Evolutionary conservation across 2,797 vertebrate species (phyloP).

Genomic region (Micropoecilia bifurca): DNA sequence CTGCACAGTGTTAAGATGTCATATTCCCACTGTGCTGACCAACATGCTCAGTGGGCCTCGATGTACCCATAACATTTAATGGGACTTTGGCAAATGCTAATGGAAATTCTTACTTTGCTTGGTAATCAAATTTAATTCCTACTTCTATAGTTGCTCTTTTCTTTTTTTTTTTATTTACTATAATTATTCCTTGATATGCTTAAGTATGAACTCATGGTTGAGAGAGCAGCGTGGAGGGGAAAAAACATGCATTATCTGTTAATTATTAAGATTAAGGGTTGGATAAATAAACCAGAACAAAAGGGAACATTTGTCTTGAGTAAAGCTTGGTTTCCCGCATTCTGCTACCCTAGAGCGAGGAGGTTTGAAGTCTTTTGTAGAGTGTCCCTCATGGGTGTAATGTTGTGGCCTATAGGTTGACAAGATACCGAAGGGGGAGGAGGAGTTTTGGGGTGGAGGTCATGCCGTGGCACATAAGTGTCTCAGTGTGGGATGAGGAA

Average conservation of each 20-base stretch:
- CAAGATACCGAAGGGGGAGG: slow-evolving; percentile 19
- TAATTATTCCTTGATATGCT: slow-evolving; percentile 72
- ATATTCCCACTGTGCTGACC: slow-evolving; percentile 83
- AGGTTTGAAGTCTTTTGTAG: slow-evolving; percentile 60
- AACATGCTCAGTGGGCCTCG: slow-evolving; percentile 75
- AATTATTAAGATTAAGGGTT: slow-evolving; percentile 77
- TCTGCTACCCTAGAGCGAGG: slow-evolving; percentile 59
- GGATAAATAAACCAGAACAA: slow-evolving; percentile 73
- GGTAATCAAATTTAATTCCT: slow-evolving; percentile 73
- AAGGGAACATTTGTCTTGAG: slow-evolving; percentile 77
- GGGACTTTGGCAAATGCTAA: slow-evolving; percentile 81
- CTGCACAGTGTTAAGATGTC: slow-evolving; percentile 86
- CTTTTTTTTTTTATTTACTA: slow-evolving; percentile 57
- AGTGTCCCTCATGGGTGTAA: slow-evolving; percentile 43
- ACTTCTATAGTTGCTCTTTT: slow-evolving; percentile 54
- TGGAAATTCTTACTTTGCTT: slow-evolving; percentile 85
- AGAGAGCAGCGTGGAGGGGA: slow-evolving; percentile 30
- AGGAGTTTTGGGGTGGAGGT: slow-evolving; percentile 28
- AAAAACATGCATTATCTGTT: slow-evolving; percentile 70
- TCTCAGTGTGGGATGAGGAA: slow-evolving; percentile 69
- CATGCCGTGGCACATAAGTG: slow-evolving; percentile 59
- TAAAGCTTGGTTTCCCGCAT: slow-evolving; percentile 60
- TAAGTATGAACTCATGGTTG: slow-evolving; percentile 51
- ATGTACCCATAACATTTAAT: slow-evolving; percentile 88
- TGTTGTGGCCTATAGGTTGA: slow-evolving; percentile 21